Percentiles rank a stretch among this genome's conserved stretches.
Evolutionary conservation across 2,797 vertebrate species (phyloP).

Genomic region (Salmo trutta): DNA sequence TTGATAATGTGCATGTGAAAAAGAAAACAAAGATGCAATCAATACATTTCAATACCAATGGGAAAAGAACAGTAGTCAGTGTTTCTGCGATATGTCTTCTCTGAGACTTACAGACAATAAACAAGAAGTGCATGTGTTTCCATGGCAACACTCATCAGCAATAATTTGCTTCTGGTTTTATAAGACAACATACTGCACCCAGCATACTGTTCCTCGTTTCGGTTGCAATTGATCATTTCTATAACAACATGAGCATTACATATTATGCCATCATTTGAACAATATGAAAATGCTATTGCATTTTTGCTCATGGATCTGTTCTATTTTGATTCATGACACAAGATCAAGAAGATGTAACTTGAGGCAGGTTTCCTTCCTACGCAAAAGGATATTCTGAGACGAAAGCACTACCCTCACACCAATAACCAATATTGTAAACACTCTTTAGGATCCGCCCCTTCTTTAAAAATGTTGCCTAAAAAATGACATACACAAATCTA

Average conservation of each 20-base stretch:
- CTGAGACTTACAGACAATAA: background rate
- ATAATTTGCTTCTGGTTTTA: background rate
- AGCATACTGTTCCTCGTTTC: background rate
- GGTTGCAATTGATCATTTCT: background rate
- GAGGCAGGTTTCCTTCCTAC: background rate
- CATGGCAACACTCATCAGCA: conserved; percentile 14
- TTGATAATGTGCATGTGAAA: background rate
- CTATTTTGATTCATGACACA: background rate
- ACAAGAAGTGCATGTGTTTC: background rate
- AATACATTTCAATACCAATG: background rate
- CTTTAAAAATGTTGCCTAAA: no score
- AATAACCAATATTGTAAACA: no score
- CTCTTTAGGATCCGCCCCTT: no score
- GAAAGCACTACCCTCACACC: no score
- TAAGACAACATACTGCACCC: background rate
- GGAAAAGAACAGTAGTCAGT: background rate
- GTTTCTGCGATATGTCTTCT: background rate
- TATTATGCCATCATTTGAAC: background rate
- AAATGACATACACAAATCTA: no score
- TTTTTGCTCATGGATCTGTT: background rate
- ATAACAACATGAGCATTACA: background rate
- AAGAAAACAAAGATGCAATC: background rate
- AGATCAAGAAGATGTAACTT: background rate
- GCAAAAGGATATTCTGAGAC: no score
- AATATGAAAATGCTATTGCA: background rate